These are phyloP conservation scores for Palythoa grandiflora DNA, from an alignment of 92 coral and sea anemone genomes.

Conservation along the genomic window DNA sequence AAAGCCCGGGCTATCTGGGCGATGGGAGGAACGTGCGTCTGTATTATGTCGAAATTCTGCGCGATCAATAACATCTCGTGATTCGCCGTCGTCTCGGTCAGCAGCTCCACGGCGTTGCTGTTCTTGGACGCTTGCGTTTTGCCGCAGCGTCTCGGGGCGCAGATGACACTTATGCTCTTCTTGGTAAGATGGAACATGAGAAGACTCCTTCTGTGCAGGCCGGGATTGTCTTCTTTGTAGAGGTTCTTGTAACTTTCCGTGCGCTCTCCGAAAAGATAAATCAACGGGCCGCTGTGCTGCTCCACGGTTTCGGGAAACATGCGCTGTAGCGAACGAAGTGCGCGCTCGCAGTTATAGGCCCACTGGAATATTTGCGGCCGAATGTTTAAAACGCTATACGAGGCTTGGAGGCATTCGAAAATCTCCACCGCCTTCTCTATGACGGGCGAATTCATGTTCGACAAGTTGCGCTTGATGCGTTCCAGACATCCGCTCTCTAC, in stretches of 20 bases:
- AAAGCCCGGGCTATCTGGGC: background rate
- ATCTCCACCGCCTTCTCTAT: background rate
- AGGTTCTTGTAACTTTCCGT: background rate
- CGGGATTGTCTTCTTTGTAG: background rate
- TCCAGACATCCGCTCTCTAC: background rate
- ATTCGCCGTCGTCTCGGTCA: background rate
- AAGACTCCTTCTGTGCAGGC: background rate
- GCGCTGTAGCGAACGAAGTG: background rate
- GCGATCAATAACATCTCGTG: background rate
- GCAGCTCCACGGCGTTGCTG: background rate
- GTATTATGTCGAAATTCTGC: background rate
- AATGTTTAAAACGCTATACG: background rate
- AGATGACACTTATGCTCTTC: background rate
- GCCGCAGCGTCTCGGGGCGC: background rate
- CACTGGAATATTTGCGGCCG: background rate
- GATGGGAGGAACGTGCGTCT: background rate
- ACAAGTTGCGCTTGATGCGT: background rate
- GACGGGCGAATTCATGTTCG: background rate
- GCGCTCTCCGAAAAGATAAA: background rate
- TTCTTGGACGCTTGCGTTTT: background rate
- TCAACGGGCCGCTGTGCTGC: background rate
- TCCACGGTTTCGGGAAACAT: background rate
- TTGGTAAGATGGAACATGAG: background rate
- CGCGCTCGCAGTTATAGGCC: constrained; percentile 1
- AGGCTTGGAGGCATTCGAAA: background rate